A percentile compares a stretch with the other conserved stretches of the same genome.
Evolutionary conservation across 2,113 vertebrate species (phyloP).

Genomic region (Myodes glareolus): DNA sequence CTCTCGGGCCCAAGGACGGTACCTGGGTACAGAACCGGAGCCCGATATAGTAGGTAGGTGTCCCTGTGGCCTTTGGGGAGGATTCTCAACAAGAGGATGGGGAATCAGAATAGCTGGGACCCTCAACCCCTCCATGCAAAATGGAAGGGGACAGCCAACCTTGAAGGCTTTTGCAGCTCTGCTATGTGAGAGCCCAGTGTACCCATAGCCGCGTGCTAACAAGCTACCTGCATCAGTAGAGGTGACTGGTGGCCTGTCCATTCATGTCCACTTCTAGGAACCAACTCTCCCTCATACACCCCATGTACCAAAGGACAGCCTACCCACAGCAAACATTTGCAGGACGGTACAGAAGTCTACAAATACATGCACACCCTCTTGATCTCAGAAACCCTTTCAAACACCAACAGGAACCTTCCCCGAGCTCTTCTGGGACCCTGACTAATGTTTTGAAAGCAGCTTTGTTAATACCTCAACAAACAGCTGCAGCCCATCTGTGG

Average conservation of each 20-base stretch:
- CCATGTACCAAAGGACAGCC: not conserved
- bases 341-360: not conserved
- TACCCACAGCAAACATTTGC: not conserved
- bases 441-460: not conserved
- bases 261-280: not conserved
- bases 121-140: not conserved
- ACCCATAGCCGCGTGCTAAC: not conserved
- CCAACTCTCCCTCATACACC: not conserved
- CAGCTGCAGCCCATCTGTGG: not conserved
- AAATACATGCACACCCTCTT: not conserved
- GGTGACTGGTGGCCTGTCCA: not conserved
- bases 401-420: not conserved
- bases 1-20: conserved; percentile 90
- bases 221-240: not conserved
- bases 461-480: not conserved
- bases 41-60: conserved; percentile 90
- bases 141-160: not conserved
- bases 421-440: not conserved
- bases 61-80: not conserved
- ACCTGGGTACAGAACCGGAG: conserved; percentile 92
- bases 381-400: not conserved
- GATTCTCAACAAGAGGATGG: not conserved
- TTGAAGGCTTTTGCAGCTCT: not conserved
- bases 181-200: rapidly evolving
- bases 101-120: not conserved